Evolutionary conservation across 2,888 invertebrate species (phyloP).

Genomic region (Phania funesta): DNA sequence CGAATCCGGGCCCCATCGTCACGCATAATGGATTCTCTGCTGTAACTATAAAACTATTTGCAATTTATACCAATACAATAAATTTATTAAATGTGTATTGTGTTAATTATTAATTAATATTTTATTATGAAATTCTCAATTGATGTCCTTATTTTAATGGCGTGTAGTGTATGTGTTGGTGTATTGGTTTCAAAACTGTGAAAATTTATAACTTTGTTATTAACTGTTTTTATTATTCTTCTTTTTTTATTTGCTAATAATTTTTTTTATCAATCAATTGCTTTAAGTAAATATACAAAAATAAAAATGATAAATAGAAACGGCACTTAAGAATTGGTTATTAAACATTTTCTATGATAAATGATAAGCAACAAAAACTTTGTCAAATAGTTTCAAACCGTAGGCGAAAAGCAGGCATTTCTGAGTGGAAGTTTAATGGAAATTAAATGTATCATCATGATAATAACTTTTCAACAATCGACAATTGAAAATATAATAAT

Average conservation of each 20-base stretch:
- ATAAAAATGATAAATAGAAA: neutral
- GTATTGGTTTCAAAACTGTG: neutral
- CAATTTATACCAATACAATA: no score
- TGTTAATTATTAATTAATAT: no score
- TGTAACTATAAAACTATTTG: no score
- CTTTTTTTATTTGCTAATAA: neutral
- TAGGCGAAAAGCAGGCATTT: neutral
- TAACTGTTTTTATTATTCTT: neutral
- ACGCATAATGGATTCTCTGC: no score
- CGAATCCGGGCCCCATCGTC: no score
- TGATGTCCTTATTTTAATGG: neutral
- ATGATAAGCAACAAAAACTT: neutral
- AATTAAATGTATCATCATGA: conserved; percentile 10
- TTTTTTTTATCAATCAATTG: conserved; percentile 34
- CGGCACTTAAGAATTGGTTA: conserved; percentile 12
- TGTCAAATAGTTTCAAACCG: neutral
- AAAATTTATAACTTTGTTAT: conserved; percentile 11
- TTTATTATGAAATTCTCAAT: no score
- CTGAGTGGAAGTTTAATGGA: neutral
- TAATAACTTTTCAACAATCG: neutral
- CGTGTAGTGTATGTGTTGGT: neutral
- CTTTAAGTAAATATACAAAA: neutral
- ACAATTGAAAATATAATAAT: conserved; percentile 16
- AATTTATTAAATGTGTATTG: no score
- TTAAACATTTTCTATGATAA: neutral